Evolutionary conservation across 2,888 invertebrate genomes (phyloP), one percentile per base, ranked within the genome.

Genomic region (Agrilus mali): DNA sequence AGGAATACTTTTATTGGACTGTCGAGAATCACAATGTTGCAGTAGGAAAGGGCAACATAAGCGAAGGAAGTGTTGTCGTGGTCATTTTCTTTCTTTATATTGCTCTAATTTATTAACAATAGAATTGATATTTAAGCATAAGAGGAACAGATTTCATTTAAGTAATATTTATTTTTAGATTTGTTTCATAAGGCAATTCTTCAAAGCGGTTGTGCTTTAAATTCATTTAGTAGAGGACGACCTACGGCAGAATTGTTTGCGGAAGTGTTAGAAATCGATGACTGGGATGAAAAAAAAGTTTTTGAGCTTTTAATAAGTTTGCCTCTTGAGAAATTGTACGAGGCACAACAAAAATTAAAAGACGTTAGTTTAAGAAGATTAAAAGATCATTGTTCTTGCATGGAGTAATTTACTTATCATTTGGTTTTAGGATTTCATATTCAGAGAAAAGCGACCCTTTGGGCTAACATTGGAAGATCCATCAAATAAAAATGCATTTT

Each of bases 171-270:
- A 20, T 12, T 27, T 27, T 27, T 27, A 46, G 56, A 55, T 1
- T 46, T 59, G 8, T 59, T 59, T 43, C 55, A 58, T 37, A 56
- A 53, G 42, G 59, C 56, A 6, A 59, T 60, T 17, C 41, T 54
- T 12, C 59, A 59, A 50, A 59, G 60, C 43, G 60, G 58, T n/a
- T 42, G 45, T 13, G 50, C 50, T 7, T 36, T 57, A 7, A 51
- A 52, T 34, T 46, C 52, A 7, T 57, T 56, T 54, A 47, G 50
- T 13, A 42, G 43, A 27, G 51, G 51, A 13, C 33, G 36, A 12
- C 46, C 43, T 36, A 43, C 41, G 15, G 45, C 42, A 7, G 33
- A 37, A n/a, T 33, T 33, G 17, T 33, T 49, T 13, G 45, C 46
- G 2, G 27, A 44, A 33, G 38, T 15, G 4, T 37, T 47, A 15